Conservation (phyloP, 2,797 vertebrate species). For the Phoxinus dragarum region DNA sequence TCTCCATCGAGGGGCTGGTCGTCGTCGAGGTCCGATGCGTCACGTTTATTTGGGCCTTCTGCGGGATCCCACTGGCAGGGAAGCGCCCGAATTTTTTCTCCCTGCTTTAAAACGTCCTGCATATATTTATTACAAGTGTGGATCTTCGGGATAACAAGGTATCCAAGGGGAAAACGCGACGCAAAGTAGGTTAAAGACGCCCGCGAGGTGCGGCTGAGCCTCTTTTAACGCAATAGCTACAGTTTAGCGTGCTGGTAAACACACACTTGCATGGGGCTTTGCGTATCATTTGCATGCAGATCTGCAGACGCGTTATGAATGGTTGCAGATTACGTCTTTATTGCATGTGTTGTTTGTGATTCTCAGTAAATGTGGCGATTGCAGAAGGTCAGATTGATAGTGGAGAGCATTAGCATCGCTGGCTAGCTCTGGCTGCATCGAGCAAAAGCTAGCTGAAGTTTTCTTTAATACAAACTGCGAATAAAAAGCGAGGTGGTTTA, state of each 20-base stretch:
- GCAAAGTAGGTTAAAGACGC: conserved; percentile 34
- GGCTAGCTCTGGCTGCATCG: conserved; percentile 36
- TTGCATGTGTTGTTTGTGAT: not conserved
- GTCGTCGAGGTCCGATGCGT: conserved; percentile 61
- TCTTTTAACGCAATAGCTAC: conserved; percentile 3
- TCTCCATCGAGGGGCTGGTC: conserved; percentile 55
- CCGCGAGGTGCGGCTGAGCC: conserved; percentile 13
- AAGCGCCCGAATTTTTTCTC: conserved; percentile 7
- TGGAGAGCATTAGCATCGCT: conserved; percentile 54
- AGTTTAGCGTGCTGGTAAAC: conserved; percentile 16
- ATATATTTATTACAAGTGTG: conserved; percentile 11
- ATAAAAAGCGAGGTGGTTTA: not conserved
- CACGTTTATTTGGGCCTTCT: conserved; percentile 63
- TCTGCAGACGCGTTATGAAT: conserved; percentile 38
- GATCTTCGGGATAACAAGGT: conserved; percentile 47
- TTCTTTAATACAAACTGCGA: conserved; percentile 14
- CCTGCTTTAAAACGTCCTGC: conserved; percentile 16
- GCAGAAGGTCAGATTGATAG: not conserved
- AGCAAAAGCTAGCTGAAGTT: conserved; percentile 56
- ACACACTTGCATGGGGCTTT: not conserved
- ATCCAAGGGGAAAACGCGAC: conserved; percentile 32
- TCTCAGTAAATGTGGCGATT: not conserved
- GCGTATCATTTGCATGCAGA: conserved; percentile 30
- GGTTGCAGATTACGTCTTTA: not conserved
- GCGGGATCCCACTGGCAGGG: conserved; percentile 39